Base-by-base conservation (phyloP, 2,113 vertebrate genomes). In the Cinclus mexicanus region DNA sequence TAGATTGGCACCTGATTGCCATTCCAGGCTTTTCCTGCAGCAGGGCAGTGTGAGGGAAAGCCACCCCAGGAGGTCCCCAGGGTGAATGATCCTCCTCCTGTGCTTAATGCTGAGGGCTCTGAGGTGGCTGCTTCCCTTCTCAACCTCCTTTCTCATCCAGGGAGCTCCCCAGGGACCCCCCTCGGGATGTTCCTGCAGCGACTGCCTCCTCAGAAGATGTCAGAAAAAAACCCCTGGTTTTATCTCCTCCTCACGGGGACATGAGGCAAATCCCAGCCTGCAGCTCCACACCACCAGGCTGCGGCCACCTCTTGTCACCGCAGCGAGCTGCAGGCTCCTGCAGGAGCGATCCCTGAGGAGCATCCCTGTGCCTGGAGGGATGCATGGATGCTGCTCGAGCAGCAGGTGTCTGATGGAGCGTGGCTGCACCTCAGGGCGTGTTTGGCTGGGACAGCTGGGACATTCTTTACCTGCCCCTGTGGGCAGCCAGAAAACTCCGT, bases 381-480 rank as follows among this genome's bases (percentile, higher is more conserved):
- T 25, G 61, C 35, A 5, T 77, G 22, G 77, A 15, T 35, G 52
- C 47, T 49, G 37, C 8, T 13, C 8, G 2, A 15, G 53, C 20
- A 3, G 37, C 35, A 17, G 24, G n/a, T 2, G 19, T 23, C 50
- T 10, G 20, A 7, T 3, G 6, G 42, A 1, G 29, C 0, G 25
- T 7, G 33, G 56, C 67, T 9, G 13, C 17, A 11, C 2, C 1
- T 4, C 3, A 3, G 26, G 20, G 5, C 52, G 4, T 6, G 3
- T 28, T 6, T 4, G 21, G 55, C 37, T 25, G 53, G n/a, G 77
- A 28, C 55, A 12, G 59, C 7, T 4, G 49, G 5, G 55, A 13
- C 20, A 31, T 37, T 56, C 57, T 46, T 21, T 6, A 24, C 61
- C 61, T 4, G 29, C 68, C 5, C 46, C 60, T 1, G 13, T 10